A percentile compares a stretch with the other conserved stretches of the same genome.
phyloP scores from a whole-genome alignment of 2,797 vertebrate genomes.

The Paguma larvata region DNA sequence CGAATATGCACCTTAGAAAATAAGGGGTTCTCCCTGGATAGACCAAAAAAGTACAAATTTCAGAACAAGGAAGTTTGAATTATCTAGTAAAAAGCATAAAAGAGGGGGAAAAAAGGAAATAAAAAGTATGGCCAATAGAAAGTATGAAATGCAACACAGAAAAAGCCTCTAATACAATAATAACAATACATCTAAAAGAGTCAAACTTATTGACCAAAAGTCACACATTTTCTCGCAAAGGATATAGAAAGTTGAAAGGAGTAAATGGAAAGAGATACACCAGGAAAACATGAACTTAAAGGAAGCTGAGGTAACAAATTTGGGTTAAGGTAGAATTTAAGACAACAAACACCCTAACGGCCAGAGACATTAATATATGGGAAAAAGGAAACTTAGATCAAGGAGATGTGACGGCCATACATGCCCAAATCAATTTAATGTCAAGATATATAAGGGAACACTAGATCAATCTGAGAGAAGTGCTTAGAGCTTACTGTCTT shows the following conservation, averaged over 20 bases:
- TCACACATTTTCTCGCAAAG: not conserved
- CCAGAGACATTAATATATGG: not conserved
- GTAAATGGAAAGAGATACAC: not conserved
- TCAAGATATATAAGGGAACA: not conserved
- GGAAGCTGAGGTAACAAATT: not conserved
- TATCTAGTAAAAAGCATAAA: not conserved
- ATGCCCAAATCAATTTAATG: not conserved
- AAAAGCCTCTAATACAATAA: not conserved
- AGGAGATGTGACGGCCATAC: not conserved
- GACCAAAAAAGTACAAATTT: not conserved
- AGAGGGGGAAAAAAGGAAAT: not conserved
- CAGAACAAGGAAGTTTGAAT: not conserved
- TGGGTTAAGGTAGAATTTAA: not conserved
- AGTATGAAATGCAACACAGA: not conserved
- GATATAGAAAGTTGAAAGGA: not conserved
- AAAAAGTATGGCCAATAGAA: not conserved
- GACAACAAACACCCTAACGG: not conserved
- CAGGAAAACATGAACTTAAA: not conserved
- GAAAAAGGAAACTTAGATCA: not conserved
- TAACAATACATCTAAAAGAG: not conserved
- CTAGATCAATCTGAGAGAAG: not conserved
- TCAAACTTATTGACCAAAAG: not conserved
- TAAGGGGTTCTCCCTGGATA: not conserved
- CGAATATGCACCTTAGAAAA: not conserved
- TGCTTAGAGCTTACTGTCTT: not conserved